Conservation (phyloP, 2,797 vertebrate genomes). For the Neosilurus hyrtlii region DNA sequence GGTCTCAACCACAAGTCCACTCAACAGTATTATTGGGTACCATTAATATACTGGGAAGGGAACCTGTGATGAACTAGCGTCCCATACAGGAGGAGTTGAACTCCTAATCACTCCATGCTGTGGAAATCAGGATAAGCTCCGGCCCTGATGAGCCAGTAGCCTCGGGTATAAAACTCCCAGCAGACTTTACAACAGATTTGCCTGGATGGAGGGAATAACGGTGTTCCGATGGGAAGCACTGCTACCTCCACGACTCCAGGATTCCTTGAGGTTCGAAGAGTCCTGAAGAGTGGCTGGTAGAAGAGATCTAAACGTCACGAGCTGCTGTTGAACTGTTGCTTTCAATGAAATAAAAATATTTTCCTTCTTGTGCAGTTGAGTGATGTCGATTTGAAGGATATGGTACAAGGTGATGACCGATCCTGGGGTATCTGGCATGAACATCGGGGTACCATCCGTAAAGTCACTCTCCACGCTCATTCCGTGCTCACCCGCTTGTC, state of each 20-base stretch:
- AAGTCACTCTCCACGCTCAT: slow-evolving; percentile 87
- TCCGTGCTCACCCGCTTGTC: slow-evolving; percentile 86
- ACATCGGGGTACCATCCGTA: slow-evolving; percentile 86
- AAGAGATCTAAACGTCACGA: neutral
- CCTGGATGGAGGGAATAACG: neutral
- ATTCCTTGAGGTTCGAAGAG: too few species aligned
- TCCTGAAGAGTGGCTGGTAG: neutral
- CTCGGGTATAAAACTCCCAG: too few species aligned
- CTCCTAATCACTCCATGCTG: too few species aligned
- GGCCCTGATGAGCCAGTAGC: too few species aligned
- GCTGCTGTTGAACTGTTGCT: neutral
- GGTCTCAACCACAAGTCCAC: too few species aligned
- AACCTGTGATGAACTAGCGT: too few species aligned
- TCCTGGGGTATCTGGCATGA: slow-evolving; percentile 94
- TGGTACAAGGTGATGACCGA: slow-evolving; percentile 85
- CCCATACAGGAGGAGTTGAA: too few species aligned
- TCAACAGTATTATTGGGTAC: too few species aligned
- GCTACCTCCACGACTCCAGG: neutral
- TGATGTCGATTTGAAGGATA: slow-evolving; percentile 88
- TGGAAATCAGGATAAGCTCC: too few species aligned
- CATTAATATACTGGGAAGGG: too few species aligned
- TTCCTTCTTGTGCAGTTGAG: slow-evolving; percentile 73
- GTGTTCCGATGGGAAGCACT: neutral
- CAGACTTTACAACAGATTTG: too few species aligned
- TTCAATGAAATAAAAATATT: neutral